These are phyloP conservation scores for Corynorhinus townsendii DNA, from an alignment of 2,113 vertebrate genomes.

Conservation along the genomic window DNA sequence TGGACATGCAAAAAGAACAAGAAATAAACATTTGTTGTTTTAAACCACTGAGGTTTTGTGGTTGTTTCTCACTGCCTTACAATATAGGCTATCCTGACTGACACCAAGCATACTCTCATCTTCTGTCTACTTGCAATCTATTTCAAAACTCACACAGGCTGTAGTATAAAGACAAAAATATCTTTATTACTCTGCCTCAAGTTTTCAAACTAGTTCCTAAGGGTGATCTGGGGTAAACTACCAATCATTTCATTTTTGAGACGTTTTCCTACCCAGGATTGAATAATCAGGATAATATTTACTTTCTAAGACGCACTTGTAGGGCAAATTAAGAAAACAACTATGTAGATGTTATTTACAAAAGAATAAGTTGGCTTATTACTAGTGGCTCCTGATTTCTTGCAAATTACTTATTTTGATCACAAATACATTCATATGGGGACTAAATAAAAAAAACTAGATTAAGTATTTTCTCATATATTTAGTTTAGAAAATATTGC, in stretches of 20 bases:
- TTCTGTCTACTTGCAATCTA: background rate
- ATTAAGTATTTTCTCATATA: background rate
- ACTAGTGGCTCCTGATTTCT: background rate
- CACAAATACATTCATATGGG: background rate
- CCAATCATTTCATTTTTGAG: background rate
- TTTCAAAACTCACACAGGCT: background rate
- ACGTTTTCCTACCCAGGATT: background rate
- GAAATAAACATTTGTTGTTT: conserved; percentile 27
- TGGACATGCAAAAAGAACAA: background rate
- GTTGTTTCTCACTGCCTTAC: conserved; percentile 10
- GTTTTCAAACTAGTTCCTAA: conserved; percentile 23
- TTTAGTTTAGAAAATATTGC: background rate
- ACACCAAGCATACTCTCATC: background rate
- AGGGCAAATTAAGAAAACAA: conserved; percentile 16
- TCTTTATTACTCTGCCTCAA: background rate
- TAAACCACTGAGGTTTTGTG: conserved; percentile 50
- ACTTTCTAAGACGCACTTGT: background rate
- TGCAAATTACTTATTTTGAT: conserved; percentile 19
- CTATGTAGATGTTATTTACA: background rate
- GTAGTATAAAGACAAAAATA: background rate
- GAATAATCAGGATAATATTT: background rate
- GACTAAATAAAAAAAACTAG: conserved; percentile 3
- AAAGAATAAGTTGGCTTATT: conserved; percentile 5
- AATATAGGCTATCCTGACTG: background rate
- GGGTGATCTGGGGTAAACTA: background rate